Evolutionary conservation across 2,797 vertebrate genomes (phyloP), one percentile per base, ranked within the genome.

Genomic region (Euthynnus affinis): DNA sequence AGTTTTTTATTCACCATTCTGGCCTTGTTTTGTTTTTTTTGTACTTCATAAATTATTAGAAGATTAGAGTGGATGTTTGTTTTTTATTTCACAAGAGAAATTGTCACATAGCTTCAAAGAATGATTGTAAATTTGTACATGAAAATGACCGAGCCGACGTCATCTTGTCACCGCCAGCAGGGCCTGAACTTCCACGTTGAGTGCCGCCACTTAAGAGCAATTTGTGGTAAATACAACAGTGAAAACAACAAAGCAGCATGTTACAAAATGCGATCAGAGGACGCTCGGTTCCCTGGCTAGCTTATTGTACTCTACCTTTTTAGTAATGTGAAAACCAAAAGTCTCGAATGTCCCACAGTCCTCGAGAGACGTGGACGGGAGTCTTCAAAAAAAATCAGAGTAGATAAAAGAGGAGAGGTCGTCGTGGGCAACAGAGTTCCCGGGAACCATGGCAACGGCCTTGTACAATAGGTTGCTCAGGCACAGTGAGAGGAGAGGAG

Each of bases 381-480:
- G 70, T 73, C 69, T 82, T 74, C 18, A 56, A 57, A 81, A 81
- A 87, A 81, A 81, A 87, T 72, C 71, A 48, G 53, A 83, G 63
- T 29, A 53, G 61, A 84, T 76, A 73, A 78, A 88, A 79, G 77
- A 88, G 69, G 81, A 76, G 86, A 92, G 86, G 89, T 91, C 81
- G 79, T 82, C 56, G 69, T 86, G 84, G 84, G 85, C 83, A 85
- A 86, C 87, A 87, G 84, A 90, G 90, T 78, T 89, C 88, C 84
- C 48, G 52, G 92, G 81, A 82, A 81, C 91, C 93, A 95, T 95
- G 93, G 94, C 91, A 94, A 95, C 94, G 67, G 88, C 82, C 79
- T 82, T 78, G 82, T 76, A 91, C 92, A 89, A 88, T 80, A 78
- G 81, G 82, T 74, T 78, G 84, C 88, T 89, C 82, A 56, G 83